A percentile compares a stretch with the other conserved stretches of the same genome.
Conservation (phyloP, 2,113 vertebrate genomes). For the Epinephelus moara region DNA sequence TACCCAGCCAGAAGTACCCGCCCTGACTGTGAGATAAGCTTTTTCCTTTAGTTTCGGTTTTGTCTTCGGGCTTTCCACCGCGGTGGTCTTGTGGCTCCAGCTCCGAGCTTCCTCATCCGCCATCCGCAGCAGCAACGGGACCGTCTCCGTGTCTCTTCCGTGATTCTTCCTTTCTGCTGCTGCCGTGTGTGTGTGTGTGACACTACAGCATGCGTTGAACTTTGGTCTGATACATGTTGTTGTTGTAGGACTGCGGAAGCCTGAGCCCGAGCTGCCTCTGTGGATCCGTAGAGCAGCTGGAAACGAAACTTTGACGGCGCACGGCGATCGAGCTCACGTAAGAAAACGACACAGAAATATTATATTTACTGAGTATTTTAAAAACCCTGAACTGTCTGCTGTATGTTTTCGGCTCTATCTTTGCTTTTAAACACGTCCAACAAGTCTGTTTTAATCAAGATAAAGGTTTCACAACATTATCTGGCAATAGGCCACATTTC, state of each 20-base stretch:
- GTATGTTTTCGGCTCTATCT: neutral
- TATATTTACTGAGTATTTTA: neutral
- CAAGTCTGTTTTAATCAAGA: neutral
- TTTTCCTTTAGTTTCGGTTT: slow-evolving; percentile 67
- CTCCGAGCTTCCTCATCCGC: slow-evolving; percentile 16
- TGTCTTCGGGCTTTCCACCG: slow-evolving; percentile 19
- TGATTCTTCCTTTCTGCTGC: neutral
- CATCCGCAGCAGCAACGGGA: neutral
- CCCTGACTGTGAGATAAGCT: neutral
- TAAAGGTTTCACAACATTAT: neutral
- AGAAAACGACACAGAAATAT: slow-evolving; percentile 15
- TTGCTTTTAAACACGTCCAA: too few relatives aligned
- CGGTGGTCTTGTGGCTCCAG: neutral
- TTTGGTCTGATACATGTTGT: slow-evolving; percentile 14
- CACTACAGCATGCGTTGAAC: slow-evolving; percentile 24
- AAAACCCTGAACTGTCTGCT: neutral
- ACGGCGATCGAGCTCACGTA: slow-evolving; percentile 50
- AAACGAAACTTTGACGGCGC: slow-evolving; percentile 61
- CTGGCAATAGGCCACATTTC: neutral
- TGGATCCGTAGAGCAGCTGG: neutral
- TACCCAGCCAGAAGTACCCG: neutral
- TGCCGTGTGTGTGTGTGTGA: neutral
- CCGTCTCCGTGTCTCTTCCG: neutral
- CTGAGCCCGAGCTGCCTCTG: neutral
- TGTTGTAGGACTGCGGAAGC: slow-evolving; percentile 53